Conservation (phyloP, 2,797 vertebrate genomes). For the Sebastes alutus region DNA sequence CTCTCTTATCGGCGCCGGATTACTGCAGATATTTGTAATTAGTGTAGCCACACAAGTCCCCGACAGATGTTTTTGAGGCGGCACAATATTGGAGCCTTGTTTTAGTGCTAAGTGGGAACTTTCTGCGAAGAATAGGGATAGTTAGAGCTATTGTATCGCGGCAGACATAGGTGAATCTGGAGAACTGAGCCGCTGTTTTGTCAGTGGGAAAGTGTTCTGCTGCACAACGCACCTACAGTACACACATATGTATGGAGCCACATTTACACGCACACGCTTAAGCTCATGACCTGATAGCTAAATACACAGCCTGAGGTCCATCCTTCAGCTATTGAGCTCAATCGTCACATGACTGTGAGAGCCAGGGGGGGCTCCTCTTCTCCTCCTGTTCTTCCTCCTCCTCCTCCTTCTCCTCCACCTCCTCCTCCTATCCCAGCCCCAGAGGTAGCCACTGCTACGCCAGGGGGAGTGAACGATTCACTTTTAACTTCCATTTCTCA, state of each 20-base stretch:
- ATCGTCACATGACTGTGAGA: conserved; percentile 63
- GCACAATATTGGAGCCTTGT: conserved; percentile 76
- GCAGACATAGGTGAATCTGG: conserved; percentile 47
- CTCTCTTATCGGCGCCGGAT: conserved; percentile 85
- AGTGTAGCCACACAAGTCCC: conserved; percentile 84
- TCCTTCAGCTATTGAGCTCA: conserved; percentile 68
- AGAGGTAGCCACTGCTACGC: conserved; percentile 76
- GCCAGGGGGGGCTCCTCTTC: conserved; percentile 59
- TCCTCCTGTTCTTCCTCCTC: conserved; percentile 33
- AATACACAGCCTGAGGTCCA: conserved; percentile 75
- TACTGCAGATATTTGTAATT: conserved; percentile 86
- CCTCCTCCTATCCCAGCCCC: conserved; percentile 54
- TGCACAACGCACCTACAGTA: not conserved
- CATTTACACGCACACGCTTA: not conserved
- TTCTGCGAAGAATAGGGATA: conserved; percentile 74
- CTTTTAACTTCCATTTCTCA: conserved; percentile 80
- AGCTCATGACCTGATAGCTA: conserved; percentile 55
- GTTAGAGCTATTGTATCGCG: conserved; percentile 64
- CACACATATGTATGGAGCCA: conserved; percentile 11
- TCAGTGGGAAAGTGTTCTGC: conserved; percentile 24
- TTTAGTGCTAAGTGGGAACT: conserved; percentile 79
- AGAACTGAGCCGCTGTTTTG: conserved; percentile 25
- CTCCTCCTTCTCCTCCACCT: conserved; percentile 27
- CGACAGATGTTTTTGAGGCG: conserved; percentile 79
- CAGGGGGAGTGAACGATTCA: conserved; percentile 75